Base-by-base conservation (phyloP, 2,888 invertebrate genomes). In the Synergus gifuensis region DNA sequence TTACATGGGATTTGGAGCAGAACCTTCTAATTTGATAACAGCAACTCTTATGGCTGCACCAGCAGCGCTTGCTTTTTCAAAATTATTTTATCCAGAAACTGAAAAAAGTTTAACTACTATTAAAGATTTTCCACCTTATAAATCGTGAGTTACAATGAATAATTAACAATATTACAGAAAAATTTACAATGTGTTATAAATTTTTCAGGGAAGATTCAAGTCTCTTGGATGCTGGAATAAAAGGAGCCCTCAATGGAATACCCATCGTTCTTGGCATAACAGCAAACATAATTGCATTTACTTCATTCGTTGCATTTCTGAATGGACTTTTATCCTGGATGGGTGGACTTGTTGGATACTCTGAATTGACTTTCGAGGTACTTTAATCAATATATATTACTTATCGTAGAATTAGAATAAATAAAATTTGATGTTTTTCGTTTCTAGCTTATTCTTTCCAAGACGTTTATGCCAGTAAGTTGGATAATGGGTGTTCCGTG, bases 31-130 rank as follows among this genome's bases (percentile, higher is more conserved):
- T 92, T 93, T 99, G 60, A 95, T 99, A 83, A 97, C 98, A 0
- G 97, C 99, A 0, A 97, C 97, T 82, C 96, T 99, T 0, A 98
- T 99, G 98, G 97, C 98, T 0, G 98, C 99, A 0, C 99, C 99
- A 0, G 98, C 98, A 0, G 96, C 98, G 0, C 92, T 99, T 44
- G 98, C 97, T 87, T 96, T 95, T 89, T 95, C 98, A 14, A 99
- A 99, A 92, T 93, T 99, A 0, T 94, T 98, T 87, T 96, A 97
- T 93, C 99, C 99, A 0, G 99, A 99, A 93, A 97, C 96, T 0
- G 96, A 97, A 88, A 93, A 95, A 79, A 96, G 97, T 0, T 93
- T 95, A 83, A 96, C 97, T 0, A 95, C 95, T 0, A 95, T 96
- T 0, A 95, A 97, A 60, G 96, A 96, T 81, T 96, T 99, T 77